phyloP scores from a whole-genome alignment of 1,140 invertebrate species.

The Orchesella cincta region DNA sequence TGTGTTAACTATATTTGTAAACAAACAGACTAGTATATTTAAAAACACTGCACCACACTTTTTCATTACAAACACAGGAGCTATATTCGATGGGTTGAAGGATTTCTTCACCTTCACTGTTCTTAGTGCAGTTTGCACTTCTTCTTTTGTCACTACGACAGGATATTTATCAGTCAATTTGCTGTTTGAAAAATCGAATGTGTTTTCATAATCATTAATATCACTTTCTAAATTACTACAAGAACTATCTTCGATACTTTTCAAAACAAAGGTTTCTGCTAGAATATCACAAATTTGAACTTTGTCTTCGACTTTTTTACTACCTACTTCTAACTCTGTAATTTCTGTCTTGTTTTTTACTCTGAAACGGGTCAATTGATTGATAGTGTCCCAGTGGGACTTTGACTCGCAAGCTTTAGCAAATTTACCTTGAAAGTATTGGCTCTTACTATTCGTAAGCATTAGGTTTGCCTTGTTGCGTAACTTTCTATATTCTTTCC shows the following conservation, averaged over 20 bases:
- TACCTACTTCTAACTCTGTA: background rate
- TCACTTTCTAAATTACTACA: background rate
- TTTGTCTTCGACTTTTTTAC: background rate
- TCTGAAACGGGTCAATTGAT: conserved; percentile 11
- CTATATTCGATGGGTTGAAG: background rate
- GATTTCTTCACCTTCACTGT: background rate
- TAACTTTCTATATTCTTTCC: background rate
- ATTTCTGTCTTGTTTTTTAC: background rate
- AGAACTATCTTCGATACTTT: background rate
- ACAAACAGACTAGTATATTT: background rate
- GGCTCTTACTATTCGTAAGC: background rate
- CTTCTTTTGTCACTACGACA: background rate
- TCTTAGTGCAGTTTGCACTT: background rate
- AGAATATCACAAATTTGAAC: conserved; percentile 1
- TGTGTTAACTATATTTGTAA: background rate
- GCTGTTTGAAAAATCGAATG: background rate
- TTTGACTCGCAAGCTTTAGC: background rate
- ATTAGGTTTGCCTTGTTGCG: background rate
- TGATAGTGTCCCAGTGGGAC: background rate
- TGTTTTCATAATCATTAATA: background rate
- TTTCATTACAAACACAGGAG: background rate
- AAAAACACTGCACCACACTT: background rate
- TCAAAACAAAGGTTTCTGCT: conserved; percentile 5
- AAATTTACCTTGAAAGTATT: conserved; percentile 2
- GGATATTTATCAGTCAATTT: background rate